Conservation (phyloP, 2,113 vertebrate species). For the Gyps fulvus region DNA sequence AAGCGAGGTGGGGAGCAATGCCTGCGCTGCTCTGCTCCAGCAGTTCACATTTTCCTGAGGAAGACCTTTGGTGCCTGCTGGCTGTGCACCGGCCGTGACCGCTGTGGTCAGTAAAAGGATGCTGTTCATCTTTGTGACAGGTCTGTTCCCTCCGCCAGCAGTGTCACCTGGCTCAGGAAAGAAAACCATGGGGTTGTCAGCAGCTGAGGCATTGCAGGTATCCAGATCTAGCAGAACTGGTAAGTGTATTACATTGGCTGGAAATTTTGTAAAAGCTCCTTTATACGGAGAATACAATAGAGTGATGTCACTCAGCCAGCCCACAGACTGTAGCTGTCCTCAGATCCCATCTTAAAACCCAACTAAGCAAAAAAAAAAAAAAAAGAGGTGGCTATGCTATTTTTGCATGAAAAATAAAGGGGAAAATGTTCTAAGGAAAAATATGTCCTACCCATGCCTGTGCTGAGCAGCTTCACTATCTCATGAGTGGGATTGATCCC, state of each 20-base stretch:
- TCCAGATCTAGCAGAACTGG: background rate
- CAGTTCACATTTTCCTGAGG: background rate
- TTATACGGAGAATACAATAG: background rate
- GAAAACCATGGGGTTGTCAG: background rate
- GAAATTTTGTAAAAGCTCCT: background rate
- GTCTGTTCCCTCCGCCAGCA: background rate
- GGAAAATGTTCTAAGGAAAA: background rate
- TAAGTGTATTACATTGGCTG: background rate
- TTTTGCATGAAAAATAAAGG: background rate
- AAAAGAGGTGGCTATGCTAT: background rate
- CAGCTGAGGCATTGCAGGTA: background rate
- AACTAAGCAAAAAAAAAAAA: background rate
- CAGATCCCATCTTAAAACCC: background rate
- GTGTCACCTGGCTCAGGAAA: background rate
- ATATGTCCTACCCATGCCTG: background rate
- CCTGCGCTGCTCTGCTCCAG: background rate
- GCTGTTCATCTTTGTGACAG: background rate
- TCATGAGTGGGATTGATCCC: background rate
- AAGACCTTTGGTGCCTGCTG: background rate
- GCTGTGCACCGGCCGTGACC: fast-evolving
- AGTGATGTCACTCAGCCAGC: background rate
- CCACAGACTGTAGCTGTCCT: background rate
- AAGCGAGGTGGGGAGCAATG: fast-evolving
- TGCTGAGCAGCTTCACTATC: background rate
- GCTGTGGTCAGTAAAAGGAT: background rate